Evolutionary conservation across 1,140 invertebrate species (phyloP), one percentile per base, ranked within the genome.

Genomic region (Trinorchestia longiramus): DNA sequence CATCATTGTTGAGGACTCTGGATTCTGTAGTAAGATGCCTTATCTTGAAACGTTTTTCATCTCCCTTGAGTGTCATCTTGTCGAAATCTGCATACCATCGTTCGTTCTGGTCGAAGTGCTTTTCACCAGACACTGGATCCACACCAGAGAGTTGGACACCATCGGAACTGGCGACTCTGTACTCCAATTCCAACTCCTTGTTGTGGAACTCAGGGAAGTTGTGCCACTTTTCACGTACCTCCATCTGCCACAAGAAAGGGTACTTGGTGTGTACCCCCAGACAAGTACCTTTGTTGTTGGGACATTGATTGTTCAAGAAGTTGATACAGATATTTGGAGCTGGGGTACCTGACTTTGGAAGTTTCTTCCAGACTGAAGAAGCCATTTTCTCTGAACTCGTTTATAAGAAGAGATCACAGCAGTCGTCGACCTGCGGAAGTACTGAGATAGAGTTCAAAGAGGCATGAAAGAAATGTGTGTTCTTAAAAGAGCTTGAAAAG

Each of bases 221-320:
- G 43, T 94, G 92, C 92, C 92, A 94, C 92, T 94, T 94, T 6
- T 45, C 40, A 4, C 11, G 45, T 44, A 94, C 17, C 44, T 94
- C 43, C 43, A 94, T 47, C 43, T 94, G 92, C 92, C 92, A 94
- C 43, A 94, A 44, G 92, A 94, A 94, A 4, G 92, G 92, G 44
- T 17, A 94, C 92, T 94, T 94, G 3, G 92, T 47, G 92, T 94
- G 92, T 11, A 94, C 92, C 0, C 47, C 43, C 3, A 0, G 8
- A 36, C 92, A 94, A 47, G 92, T 94, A 36, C 17, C 43, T 11
- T 94, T 94, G 43, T 43, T 94, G 19, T 44, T 1, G 6, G 28
- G 43, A 44, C 92, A 94, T 40, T 42, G 43, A 36, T 94, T 43
- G 44, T 45, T 94, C 43, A 94, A 36, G 43, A 94, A 94, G 44